Conservation (phyloP, 2,888 invertebrate genomes). For the Agrilus mali region DNA sequence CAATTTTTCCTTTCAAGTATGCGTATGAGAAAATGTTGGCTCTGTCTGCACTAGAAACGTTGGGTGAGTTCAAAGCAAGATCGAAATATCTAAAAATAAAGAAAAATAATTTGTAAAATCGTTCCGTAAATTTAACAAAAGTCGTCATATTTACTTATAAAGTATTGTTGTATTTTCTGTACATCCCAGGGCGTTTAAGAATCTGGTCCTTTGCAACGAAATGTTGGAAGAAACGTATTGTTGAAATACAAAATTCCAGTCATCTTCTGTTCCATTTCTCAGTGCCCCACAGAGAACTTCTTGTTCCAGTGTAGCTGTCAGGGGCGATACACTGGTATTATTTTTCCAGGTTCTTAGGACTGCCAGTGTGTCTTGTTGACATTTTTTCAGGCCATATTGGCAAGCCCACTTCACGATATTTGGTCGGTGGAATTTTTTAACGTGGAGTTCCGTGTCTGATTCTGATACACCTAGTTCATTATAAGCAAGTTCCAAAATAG, state of each 20-base stretch:
- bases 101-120: no score
- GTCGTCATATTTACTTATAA: no score
- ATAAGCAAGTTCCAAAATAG: not conserved
- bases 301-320: slow-evolving; percentile 50
- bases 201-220: slow-evolving; percentile 3
- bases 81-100: not conserved
- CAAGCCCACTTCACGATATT: slow-evolving; percentile 51
- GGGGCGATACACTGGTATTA: slow-evolving; percentile 18
- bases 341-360: slow-evolving; percentile 31
- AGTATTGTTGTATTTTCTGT: slow-evolving; percentile 7
- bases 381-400: slow-evolving; percentile 43
- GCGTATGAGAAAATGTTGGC: not conserved
- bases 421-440: slow-evolving; percentile 44
- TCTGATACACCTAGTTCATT: slow-evolving; percentile 8
- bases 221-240: slow-evolving; percentile 22
- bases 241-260: slow-evolving; percentile 50
- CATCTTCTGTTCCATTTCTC: slow-evolving; percentile 41
- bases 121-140: no score
- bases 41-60: not conserved
- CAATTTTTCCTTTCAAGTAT: slow-evolving; percentile 4
- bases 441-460: slow-evolving; percentile 22
- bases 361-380: slow-evolving; percentile 35
- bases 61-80: not conserved
- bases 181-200: slow-evolving; percentile 13
- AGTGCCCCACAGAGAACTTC: slow-evolving; percentile 64